Evolutionary conservation across 2,797 vertebrate species (phyloP).

Genomic region (Alosa sapidissima): DNA sequence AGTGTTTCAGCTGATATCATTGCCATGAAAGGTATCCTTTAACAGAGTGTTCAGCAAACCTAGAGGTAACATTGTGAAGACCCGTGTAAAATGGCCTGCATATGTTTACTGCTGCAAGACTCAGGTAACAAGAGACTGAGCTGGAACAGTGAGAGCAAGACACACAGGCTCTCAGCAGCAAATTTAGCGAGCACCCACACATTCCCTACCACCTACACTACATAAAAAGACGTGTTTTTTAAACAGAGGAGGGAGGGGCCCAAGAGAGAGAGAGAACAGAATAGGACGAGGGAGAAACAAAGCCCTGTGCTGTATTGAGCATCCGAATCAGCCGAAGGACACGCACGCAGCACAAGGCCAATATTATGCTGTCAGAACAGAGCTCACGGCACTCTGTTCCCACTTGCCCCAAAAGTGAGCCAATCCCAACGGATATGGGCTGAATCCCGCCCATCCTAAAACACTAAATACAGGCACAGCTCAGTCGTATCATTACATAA

Average conservation of each 20-base stretch:
- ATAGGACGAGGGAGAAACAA: neutral
- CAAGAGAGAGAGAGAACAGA: neutral
- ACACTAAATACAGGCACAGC: neutral
- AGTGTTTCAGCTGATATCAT: neutral
- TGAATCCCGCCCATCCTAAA: neutral
- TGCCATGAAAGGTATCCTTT: neutral
- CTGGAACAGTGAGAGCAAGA: conserved; percentile 28
- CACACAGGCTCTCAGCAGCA: conserved; percentile 34
- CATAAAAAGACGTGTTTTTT: conserved; percentile 21
- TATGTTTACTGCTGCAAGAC: conserved; percentile 1
- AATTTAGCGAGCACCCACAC: conserved; percentile 35
- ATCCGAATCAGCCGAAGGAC: neutral
- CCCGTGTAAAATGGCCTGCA: neutral
- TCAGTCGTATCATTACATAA: neutral
- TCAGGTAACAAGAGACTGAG: conserved; percentile 6
- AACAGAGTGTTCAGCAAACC: neutral
- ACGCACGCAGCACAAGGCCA: neutral
- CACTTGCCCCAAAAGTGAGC: neutral
- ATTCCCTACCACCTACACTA: conserved; percentile 37
- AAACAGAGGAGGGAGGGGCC: neutral
- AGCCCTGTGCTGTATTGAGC: neutral
- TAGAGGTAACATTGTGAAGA: neutral
- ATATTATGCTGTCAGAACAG: conserved; percentile 3
- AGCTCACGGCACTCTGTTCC: neutral
- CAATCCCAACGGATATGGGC: neutral